Conservation (phyloP, 1,140 invertebrate genomes). For the Caenorhabditis remanei region DNA sequence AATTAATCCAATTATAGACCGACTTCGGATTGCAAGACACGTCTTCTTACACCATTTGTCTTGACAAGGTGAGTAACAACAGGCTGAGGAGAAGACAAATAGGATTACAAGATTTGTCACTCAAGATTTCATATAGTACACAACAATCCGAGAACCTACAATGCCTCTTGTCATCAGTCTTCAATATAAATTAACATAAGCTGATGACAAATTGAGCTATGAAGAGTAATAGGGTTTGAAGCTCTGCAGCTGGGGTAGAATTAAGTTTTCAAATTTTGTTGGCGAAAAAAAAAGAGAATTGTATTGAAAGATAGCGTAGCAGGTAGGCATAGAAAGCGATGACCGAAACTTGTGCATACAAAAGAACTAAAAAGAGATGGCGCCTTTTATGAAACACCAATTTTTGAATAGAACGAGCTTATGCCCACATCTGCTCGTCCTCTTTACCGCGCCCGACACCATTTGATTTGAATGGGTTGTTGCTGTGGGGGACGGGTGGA, state of each 20-base stretch:
- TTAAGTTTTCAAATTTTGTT: neutral
- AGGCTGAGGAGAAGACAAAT: neutral
- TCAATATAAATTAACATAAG: constrained; percentile 40
- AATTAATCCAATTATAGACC: constrained; percentile 40
- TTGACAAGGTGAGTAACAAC: constrained; percentile 42
- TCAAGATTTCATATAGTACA: constrained; percentile 50
- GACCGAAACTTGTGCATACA: constrained; percentile 51
- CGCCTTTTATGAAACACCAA: constrained; percentile 19
- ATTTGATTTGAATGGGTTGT: neutral
- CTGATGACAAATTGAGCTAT: constrained; percentile 52
- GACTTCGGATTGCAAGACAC: neutral
- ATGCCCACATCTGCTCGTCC: neutral
- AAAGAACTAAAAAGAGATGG: neutral
- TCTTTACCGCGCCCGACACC: neutral
- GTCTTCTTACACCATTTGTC: neutral
- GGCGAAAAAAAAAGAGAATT: too few species aligned
- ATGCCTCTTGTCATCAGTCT: constrained; percentile 41
- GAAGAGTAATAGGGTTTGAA: neutral
- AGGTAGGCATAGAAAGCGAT: neutral
- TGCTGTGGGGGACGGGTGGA: neutral
- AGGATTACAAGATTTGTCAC: constrained; percentile 54
- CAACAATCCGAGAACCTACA: neutral
- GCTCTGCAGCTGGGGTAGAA: neutral
- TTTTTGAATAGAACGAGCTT: constrained; percentile 37
- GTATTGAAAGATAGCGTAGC: neutral